These are phyloP conservation scores for Octodonta nipae DNA, from an alignment of 2,888 invertebrate genomes.

Conservation along the genomic window DNA sequence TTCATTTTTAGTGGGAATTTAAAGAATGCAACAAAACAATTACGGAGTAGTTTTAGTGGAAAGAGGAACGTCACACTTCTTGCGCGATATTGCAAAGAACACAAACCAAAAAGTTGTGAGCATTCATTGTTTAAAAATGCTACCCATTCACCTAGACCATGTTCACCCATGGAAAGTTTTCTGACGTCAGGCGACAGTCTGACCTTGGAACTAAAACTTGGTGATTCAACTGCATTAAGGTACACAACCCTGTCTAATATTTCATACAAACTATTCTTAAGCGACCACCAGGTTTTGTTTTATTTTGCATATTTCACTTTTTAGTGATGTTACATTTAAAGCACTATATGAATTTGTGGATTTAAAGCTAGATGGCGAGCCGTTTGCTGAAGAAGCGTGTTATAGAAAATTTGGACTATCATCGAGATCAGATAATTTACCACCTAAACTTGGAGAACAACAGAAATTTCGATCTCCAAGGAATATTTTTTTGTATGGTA, in stretches of 20 bases:
- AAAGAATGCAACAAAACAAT: too few species aligned
- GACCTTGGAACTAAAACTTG: conserved; percentile 64
- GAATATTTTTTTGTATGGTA: conserved; percentile 73
- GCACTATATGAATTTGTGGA: conserved; percentile 82
- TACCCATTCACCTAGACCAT: conserved; percentile 51
- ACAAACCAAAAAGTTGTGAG: conserved; percentile 71
- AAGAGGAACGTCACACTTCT: conserved; percentile 58
- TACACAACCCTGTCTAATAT: conserved; percentile 26
- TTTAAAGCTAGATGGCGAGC: conserved; percentile 70
- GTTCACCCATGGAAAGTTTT: conserved; percentile 65
- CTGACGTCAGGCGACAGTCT: conserved; percentile 68
- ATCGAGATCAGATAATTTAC: conserved; percentile 21
- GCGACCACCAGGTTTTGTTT: neutral
- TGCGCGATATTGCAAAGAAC: conserved; percentile 69
- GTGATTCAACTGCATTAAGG: conserved; percentile 76
- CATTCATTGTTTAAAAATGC: conserved; percentile 54
- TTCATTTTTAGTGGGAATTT: too few species aligned
- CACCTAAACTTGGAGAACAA: conserved; percentile 37
- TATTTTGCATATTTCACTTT: too few species aligned
- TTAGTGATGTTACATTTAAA: conserved; percentile 52
- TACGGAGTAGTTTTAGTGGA: too few species aligned
- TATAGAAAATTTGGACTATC: conserved; percentile 54
- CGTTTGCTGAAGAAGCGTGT: conserved; percentile 60
- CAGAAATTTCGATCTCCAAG: conserved; percentile 66
- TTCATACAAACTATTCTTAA: conserved; percentile 1